phyloP scores from a whole-genome alignment of 2,797 vertebrate species.

The Enoplosus armatus region DNA sequence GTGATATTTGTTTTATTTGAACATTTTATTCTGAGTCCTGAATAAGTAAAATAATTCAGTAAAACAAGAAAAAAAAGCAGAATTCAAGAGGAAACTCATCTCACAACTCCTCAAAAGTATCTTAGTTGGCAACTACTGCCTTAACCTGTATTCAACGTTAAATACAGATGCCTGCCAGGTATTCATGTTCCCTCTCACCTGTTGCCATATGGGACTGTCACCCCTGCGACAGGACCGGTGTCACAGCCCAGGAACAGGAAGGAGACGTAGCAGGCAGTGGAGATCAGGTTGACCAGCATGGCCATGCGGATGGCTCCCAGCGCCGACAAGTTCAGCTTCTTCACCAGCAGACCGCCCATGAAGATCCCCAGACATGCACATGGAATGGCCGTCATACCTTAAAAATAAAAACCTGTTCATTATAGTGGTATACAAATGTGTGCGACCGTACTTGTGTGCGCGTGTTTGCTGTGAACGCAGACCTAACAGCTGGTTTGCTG shows the following conservation, averaged over 20 bases:
- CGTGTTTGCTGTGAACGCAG: slow-evolving; percentile 60
- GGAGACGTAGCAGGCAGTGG: slow-evolving; percentile 96
- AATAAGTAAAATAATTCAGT: not conserved
- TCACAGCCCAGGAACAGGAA: slow-evolving; percentile 99
- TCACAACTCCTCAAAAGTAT: not conserved
- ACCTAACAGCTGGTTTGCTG: slow-evolving; percentile 98
- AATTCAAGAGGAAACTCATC: not conserved
- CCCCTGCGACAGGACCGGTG: slow-evolving; percentile 95
- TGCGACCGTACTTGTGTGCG: not conserved
- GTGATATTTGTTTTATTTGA: not conserved
- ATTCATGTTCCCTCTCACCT: slow-evolving; percentile 83
- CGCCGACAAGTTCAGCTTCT: slow-evolving; percentile 96
- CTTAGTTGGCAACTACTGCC: not conserved
- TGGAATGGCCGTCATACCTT: slow-evolving; percentile 98
- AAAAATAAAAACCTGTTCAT: slow-evolving; percentile 3
- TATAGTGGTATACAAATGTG: not conserved
- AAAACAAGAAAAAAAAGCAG: not conserved
- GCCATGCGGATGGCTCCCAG: slow-evolving; percentile 98
- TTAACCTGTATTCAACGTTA: not conserved
- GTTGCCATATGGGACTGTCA: slow-evolving; percentile 93
- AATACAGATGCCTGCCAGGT: not conserved
- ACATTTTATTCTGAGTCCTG: not conserved
- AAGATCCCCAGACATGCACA: slow-evolving; percentile 99
- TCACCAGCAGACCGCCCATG: slow-evolving; percentile 96
- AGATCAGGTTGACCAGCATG: slow-evolving; percentile 98